Base-by-base conservation (phyloP, 1,140 invertebrate genomes). In the Andricus grossulariae region DNA sequence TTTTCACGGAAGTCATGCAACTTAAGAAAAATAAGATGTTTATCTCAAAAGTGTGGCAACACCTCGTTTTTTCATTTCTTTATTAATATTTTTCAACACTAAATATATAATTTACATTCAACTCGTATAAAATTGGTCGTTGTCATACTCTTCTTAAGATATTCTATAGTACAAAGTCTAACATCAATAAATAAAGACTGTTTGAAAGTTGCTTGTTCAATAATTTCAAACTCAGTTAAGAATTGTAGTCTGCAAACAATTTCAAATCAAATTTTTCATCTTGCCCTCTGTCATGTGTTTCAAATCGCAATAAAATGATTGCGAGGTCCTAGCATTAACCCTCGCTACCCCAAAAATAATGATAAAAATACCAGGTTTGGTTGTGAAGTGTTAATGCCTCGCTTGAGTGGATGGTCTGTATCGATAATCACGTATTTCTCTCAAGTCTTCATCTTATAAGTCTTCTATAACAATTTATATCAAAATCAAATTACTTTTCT, bases 401-500 rank as follows among this genome's bases (percentile, higher is more conserved):
- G 52, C 52, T 54, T 54, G 60, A 66, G 25, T 66, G 32, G 60
- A 66, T 66, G 52, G 52, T n/a, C n/a, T 66, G 45, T 45, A 39
- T 66, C n/a, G 13, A 39, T 15, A 25, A 66, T 8, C 2, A 39
- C 7, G 13, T 66, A 25, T 7, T 4, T 25, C 5, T 39, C 15
- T 16, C 25, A 45, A 66, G 13, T 45, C 13, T 39, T n/a, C 60
- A 13, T 54, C 52, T 8, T 10, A n/a, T 7, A n/a, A 10, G 7
- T 54, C 52, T 54, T 7, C 18, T 54, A n/a, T 19, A n/a, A 19
- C 16, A n/a, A 54, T 4, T 5, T 54, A 54, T 18, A 54, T 10
- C 11, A 45, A 1, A 45, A 45, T 1, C 8, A 45, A 45, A 45
- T 11, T 10, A 45, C 5, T 45, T 1, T 10, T 45, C 0, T 11